Conservation (phyloP, 2,888 invertebrate species). For the Graphium colonna region DNA sequence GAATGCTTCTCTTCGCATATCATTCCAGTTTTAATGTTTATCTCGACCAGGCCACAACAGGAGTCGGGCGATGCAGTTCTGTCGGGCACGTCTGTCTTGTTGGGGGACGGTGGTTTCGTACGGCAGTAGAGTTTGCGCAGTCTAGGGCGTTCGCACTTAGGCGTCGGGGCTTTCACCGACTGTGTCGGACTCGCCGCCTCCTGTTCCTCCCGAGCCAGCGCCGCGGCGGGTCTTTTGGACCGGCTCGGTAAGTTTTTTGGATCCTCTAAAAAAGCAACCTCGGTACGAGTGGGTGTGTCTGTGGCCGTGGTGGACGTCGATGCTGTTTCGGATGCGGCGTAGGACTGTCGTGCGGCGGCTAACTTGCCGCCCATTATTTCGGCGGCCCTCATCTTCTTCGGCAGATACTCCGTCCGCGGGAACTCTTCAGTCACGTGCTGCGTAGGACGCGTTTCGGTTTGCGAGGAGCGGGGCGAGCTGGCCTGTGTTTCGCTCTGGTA, state of each 20-base stretch:
- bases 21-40: slow-evolving; percentile 63
- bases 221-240: slow-evolving; percentile 79
- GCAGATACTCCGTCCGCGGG: slow-evolving; percentile 64
- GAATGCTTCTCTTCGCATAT: slow-evolving; percentile 74
- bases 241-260: slow-evolving; percentile 79
- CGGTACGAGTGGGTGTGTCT: slow-evolving; percentile 48
- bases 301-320: slow-evolving; percentile 36
- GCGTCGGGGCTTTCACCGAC: slow-evolving; percentile 73
- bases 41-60: slow-evolving; percentile 74
- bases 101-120: slow-evolving; percentile 58
- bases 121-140: slow-evolving; percentile 43
- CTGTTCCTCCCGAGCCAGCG: slow-evolving; percentile 78
- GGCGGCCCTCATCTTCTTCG: slow-evolving; percentile 76
- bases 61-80: slow-evolving; percentile 63
- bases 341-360: slow-evolving; percentile 41
- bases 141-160: slow-evolving; percentile 55
- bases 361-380: slow-evolving; percentile 71
- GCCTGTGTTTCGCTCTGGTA: slow-evolving; percentile 69
- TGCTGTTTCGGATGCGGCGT: slow-evolving; percentile 33
- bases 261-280: slow-evolving; percentile 76
- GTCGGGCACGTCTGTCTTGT: slow-evolving; percentile 51
- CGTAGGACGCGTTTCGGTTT: slow-evolving; percentile 34
- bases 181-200: slow-evolving; percentile 77
- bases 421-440: slow-evolving; percentile 43
- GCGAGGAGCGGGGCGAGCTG: slow-evolving; percentile 45